These are phyloP conservation scores for Mesoclemmys tuberculata DNA, from an alignment of 2,113 vertebrate species.

Conservation along the genomic window DNA sequence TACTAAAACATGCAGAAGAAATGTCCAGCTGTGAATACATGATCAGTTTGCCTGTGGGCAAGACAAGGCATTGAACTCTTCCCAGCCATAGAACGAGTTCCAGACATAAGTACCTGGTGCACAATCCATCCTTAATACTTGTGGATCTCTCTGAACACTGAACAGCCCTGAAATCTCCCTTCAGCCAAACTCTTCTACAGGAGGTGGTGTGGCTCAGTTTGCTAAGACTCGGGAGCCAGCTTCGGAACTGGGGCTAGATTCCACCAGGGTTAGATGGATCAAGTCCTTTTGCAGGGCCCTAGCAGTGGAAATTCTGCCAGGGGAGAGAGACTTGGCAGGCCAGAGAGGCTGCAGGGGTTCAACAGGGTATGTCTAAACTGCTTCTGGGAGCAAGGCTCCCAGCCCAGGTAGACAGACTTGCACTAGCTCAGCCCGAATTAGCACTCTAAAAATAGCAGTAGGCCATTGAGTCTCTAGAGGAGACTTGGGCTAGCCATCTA, in stretches of 20 bases:
- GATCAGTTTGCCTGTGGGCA: background rate
- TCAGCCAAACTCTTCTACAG: background rate
- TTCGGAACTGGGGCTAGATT: background rate
- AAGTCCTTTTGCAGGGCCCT: background rate
- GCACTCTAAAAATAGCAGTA: background rate
- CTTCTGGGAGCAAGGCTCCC: background rate
- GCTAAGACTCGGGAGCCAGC: background rate
- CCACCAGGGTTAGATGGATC: background rate
- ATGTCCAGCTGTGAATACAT: background rate
- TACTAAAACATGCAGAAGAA: background rate
- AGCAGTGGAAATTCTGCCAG: background rate
- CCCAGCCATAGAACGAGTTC: background rate
- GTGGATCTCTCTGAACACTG: background rate
- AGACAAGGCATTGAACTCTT: background rate
- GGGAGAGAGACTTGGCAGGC: background rate
- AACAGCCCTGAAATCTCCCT: background rate
- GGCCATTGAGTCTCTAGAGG: background rate
- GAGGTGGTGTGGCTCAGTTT: background rate
- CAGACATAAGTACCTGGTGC: background rate
- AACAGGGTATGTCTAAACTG: background rate
- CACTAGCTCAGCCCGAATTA: background rate
- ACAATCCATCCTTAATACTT: rapidly evolving
- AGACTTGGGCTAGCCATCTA: background rate
- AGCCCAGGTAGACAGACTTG: background rate
- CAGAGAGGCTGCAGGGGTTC: background rate